phyloP scores from a whole-genome alignment of 92 coral and sea anemone genomes.

The Virgularia gustaviana region DNA sequence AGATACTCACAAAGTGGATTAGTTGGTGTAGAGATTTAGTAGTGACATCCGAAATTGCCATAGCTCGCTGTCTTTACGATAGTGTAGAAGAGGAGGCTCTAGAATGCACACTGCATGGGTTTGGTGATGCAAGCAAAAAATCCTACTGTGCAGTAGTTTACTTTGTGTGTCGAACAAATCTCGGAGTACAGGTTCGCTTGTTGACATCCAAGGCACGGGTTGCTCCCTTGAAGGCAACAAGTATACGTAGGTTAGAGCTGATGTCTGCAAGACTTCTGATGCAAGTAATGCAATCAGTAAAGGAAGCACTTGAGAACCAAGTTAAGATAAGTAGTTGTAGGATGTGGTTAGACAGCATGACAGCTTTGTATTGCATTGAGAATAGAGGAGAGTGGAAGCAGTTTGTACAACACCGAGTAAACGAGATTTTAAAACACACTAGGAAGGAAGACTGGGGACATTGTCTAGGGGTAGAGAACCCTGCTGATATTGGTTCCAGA shows the following conservation, averaged over 20 bases:
- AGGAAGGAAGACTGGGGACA: slow-evolving; percentile 44
- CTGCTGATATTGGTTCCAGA: slow-evolving; percentile 57
- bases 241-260: slow-evolving; percentile 31
- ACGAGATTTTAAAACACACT: slow-evolving; percentile 47
- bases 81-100: not conserved
- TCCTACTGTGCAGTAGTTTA: not conserved
- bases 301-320: slow-evolving; percentile 12
- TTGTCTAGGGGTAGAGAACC: too few relatives aligned
- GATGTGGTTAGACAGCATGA: slow-evolving; percentile 55
- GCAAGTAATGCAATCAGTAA: slow-evolving; percentile 27
- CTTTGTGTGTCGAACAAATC: not conserved
- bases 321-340: slow-evolving; percentile 15
- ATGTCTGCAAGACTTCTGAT: slow-evolving; percentile 30
- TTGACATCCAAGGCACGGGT: slow-evolving; percentile 36
- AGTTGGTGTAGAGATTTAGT: not conserved
- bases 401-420: slow-evolving; percentile 54
- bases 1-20: not conserved
- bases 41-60: not conserved
- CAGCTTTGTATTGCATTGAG: slow-evolving; percentile 54
- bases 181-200: not conserved
- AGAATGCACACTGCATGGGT: not conserved
- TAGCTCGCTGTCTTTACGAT: not conserved
- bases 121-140: not conserved
- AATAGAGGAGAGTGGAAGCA: slow-evolving; percentile 63
- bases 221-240: slow-evolving; percentile 25